Evolutionary conservation across 2,113 vertebrate genomes (phyloP).

Genomic region (Eclectus roratus): DNA sequence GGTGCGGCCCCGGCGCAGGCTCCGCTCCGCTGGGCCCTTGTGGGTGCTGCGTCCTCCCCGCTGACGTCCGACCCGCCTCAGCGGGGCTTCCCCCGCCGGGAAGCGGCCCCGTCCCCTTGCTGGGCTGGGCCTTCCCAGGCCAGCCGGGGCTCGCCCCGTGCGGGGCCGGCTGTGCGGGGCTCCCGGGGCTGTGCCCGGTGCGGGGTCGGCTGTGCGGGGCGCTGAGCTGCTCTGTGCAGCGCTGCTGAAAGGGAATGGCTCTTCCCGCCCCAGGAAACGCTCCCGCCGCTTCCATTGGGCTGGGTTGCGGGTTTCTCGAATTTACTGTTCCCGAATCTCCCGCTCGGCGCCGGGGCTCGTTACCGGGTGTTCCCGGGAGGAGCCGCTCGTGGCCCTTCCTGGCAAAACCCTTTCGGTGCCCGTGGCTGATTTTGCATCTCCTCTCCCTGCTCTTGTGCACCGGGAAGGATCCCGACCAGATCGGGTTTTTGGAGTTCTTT

Average conservation of each 20-base stretch:
- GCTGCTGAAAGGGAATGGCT: background rate
- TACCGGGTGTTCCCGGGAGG: background rate
- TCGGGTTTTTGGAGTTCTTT: background rate
- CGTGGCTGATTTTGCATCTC: rapidly evolving
- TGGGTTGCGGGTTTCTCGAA: background rate
- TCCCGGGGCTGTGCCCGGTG: background rate
- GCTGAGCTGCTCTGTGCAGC: background rate
- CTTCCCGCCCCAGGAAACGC: too few relatives aligned
- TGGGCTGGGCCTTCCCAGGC: background rate
- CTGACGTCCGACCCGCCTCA: background rate
- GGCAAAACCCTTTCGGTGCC: too few relatives aligned
- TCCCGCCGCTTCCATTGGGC: rapidly evolving
- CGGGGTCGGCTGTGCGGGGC: too few relatives aligned
- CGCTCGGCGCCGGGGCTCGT: background rate
- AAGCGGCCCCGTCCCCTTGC: background rate
- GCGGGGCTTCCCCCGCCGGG: too few relatives aligned
- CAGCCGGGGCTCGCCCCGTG: background rate
- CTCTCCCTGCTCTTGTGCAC: rapidly evolving
- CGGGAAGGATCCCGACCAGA: background rate
- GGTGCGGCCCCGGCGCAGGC: too few relatives aligned
- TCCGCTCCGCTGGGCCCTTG: background rate
- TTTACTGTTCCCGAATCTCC: background rate
- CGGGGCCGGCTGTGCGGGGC: background rate
- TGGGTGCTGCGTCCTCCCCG: background rate
- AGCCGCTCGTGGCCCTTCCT: background rate